phyloP scores from a whole-genome alignment of 2,888 invertebrate species.

The Caenorhabditis parvicauda region DNA sequence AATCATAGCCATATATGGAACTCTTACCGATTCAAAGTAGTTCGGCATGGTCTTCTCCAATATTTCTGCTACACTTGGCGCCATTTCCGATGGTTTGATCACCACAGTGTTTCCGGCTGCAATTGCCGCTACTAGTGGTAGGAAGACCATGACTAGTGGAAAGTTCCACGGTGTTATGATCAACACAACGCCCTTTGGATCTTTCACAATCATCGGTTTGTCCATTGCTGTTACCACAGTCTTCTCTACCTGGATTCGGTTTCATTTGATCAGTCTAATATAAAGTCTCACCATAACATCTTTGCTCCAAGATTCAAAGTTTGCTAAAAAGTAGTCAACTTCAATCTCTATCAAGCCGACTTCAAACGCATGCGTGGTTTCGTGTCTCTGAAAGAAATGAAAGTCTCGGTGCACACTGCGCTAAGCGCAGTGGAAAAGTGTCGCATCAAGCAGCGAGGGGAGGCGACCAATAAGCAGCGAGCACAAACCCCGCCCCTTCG shows the following conservation, averaged over 20 bases:
- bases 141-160: conserved; percentile 68
- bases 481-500: too few species aligned
- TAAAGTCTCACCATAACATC: conserved; percentile 29
- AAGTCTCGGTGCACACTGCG: too few species aligned
- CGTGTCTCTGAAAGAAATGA: conserved; percentile 31
- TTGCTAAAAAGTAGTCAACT: conserved; percentile 44
- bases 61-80: conserved; percentile 35
- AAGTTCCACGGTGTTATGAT: conserved; percentile 90
- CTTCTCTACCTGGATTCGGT: conserved; percentile 21
- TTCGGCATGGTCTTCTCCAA: conserved; percentile 44
- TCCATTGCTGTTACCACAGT: conserved; percentile 59
- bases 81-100: conserved; percentile 57
- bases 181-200: conserved; percentile 84
- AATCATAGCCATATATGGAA: not conserved
- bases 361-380: conserved; percentile 36
- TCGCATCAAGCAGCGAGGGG: too few species aligned
- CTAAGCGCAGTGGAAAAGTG: too few species aligned
- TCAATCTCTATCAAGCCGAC: conserved; percentile 40
- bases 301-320: conserved; percentile 43
- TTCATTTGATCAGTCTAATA: too few species aligned
- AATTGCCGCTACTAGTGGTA: conserved; percentile 50
- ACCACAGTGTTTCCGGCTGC: conserved; percentile 64
- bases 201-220: conserved; percentile 19
- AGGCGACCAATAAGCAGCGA: too few species aligned
- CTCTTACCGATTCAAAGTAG: conserved; percentile 38